Conservation (phyloP, 2,113 vertebrate species). For the Callocephalon fimbriatum region DNA sequence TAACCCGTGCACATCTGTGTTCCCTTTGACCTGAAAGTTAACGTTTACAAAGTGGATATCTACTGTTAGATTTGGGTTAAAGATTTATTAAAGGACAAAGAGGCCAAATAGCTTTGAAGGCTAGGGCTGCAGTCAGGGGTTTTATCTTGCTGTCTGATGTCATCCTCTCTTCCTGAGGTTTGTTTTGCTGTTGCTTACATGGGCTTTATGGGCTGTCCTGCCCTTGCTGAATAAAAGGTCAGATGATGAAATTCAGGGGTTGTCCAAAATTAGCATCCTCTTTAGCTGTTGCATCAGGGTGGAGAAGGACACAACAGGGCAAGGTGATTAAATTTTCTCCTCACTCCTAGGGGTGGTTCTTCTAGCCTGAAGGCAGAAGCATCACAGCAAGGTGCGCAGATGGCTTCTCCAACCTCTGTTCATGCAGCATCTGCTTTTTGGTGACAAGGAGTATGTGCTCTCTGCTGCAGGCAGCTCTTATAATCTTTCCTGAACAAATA, state of each 20-base stretch:
- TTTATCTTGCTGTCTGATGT: background rate
- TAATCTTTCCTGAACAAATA: conserved; percentile 41
- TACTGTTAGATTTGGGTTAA: conserved; percentile 22
- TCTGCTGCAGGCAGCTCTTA: background rate
- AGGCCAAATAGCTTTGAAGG: background rate
- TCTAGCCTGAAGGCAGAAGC: background rate
- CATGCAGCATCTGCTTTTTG: background rate
- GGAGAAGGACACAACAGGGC: background rate
- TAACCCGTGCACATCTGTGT: background rate
- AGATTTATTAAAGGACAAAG: conserved; percentile 22
- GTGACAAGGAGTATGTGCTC: background rate
- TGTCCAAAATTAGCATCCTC: background rate
- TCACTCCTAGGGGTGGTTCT: background rate
- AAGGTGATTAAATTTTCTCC: background rate
- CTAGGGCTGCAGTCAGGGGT: background rate
- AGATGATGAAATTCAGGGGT: background rate
- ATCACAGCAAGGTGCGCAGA: background rate
- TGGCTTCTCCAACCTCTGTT: background rate
- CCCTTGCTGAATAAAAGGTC: background rate
- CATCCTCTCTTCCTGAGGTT: background rate
- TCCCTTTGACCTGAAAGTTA: conserved; percentile 42
- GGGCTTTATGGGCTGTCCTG: background rate
- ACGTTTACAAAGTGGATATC: background rate
- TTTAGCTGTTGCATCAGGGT: background rate
- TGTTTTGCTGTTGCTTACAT: background rate